Evolutionary conservation across 2,797 vertebrate genomes (phyloP).

Genomic region (Delichon dasypus): DNA sequence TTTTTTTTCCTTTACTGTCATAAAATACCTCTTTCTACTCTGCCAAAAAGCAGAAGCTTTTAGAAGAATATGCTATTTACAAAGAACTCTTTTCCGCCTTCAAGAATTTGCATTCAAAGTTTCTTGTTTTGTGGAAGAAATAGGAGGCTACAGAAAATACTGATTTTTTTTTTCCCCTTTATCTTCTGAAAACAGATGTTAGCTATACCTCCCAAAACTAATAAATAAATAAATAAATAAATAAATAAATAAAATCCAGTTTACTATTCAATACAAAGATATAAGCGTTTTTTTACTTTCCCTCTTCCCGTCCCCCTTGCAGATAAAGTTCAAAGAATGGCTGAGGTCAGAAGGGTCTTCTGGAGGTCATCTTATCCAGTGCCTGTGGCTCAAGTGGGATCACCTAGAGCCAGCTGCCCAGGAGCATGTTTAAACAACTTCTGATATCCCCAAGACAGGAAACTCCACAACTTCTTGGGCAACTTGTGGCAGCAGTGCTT

Average conservation of each 20-base stretch:
- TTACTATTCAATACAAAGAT: background rate
- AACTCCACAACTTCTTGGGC: background rate
- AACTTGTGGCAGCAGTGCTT: background rate
- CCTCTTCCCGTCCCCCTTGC: rapidly evolving
- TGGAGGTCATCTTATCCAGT: background rate
- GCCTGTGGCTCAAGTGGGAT: background rate
- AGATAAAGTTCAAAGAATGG: background rate
- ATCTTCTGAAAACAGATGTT: background rate
- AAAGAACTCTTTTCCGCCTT: background rate
- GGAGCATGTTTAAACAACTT: background rate
- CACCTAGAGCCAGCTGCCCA: background rate
- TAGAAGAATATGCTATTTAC: background rate
- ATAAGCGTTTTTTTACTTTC: background rate
- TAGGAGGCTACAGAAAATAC: background rate
- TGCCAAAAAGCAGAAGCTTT: background rate
- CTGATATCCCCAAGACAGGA: background rate
- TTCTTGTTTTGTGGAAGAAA: background rate
- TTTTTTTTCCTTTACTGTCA: background rate
- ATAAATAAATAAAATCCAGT: too few species aligned
- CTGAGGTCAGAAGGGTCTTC: background rate
- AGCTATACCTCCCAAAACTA: background rate
- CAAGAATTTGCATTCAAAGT: background rate
- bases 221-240: too few species aligned
- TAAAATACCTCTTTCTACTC: background rate
- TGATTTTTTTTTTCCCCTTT: background rate